Conservation (phyloP, 1,140 invertebrate species). For the Rhyzopertha dominica region DNA sequence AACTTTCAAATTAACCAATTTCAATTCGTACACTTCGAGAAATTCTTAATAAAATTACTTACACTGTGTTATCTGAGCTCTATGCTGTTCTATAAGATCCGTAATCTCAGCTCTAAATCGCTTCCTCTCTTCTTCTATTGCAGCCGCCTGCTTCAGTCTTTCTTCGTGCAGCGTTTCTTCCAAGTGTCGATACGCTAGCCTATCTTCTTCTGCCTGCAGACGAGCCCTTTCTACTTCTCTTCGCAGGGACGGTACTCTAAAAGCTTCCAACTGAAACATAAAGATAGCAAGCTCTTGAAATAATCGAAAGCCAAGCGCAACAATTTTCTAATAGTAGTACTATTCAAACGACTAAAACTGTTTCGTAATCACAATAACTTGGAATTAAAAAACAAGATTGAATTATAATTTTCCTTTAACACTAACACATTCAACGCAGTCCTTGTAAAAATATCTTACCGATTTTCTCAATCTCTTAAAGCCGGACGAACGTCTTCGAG, state of each 20-base stretch:
- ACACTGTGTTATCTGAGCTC: slow-evolving; percentile 37
- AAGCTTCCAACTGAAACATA: slow-evolving; percentile 56
- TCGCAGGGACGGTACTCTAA: slow-evolving; percentile 51
- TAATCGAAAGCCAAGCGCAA: not conserved
- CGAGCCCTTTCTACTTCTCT: slow-evolving; percentile 51
- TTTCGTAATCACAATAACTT: too few relatives aligned
- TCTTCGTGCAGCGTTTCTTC: slow-evolving; percentile 51
- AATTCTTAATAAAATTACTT: too few relatives aligned
- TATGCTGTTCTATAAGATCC: slow-evolving; percentile 37
- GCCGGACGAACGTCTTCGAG: too few relatives aligned
- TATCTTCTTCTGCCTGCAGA: slow-evolving; percentile 50
- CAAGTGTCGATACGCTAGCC: slow-evolving; percentile 48
- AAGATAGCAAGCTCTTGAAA: slow-evolving; percentile 11
- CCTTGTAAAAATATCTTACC: too few relatives aligned
- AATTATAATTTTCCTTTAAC: too few relatives aligned
- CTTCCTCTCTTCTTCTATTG: slow-evolving; percentile 36
- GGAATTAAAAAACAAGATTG: too few relatives aligned
- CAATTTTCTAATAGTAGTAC: not conserved
- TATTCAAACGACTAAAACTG: too few relatives aligned
- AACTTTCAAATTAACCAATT: too few relatives aligned
- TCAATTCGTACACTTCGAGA: too few relatives aligned
- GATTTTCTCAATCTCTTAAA: too few relatives aligned
- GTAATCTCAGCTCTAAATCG: slow-evolving; percentile 30
- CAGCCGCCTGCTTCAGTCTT: slow-evolving; percentile 39
- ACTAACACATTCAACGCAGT: too few relatives aligned